Percentiles rank a stretch among this genome's conserved stretches.
phyloP scores from a whole-genome alignment of 2,113 vertebrate genomes.

The Oriolus oriolus region DNA sequence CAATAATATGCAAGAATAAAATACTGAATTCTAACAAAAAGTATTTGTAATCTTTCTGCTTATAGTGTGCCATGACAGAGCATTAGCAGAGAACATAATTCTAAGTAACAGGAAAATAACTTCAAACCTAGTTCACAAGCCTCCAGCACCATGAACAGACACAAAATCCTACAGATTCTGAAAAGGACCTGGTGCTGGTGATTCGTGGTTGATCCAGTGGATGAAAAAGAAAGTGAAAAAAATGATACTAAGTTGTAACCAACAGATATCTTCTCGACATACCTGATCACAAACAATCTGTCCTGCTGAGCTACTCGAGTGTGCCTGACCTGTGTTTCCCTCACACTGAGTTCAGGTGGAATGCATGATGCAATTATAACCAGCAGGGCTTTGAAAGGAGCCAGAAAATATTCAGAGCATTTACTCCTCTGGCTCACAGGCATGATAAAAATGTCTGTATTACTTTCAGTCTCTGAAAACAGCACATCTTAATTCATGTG shows the following conservation, averaged over 20 bases:
- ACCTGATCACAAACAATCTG: background rate
- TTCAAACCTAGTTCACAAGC: background rate
- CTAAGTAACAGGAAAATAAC: background rate
- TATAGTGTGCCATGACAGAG: conserved; percentile 43
- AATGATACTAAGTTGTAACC: background rate
- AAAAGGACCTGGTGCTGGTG: background rate
- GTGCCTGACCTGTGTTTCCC: background rate
- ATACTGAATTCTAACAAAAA: conserved; percentile 54
- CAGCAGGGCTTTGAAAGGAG: background rate
- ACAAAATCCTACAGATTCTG: conserved; percentile 22
- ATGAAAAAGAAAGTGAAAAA: background rate
- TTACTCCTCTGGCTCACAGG: background rate
- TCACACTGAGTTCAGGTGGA: background rate
- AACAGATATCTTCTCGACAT: background rate
- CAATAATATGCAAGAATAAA: conserved; percentile 66
- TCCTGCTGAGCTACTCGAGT: background rate
- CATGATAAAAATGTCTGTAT: background rate
- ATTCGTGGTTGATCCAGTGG: conserved; percentile 1
- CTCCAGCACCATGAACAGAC: background rate
- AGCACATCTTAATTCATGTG: background rate
- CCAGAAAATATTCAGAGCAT: background rate
- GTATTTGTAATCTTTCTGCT: conserved; percentile 52
- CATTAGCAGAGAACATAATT: conserved; percentile 37
- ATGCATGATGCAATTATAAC: background rate
- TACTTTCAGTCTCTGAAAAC: background rate